These are phyloP conservation scores for Leptopilina clavipes DNA, from an alignment of 1,140 invertebrate species.

Conservation along the genomic window DNA sequence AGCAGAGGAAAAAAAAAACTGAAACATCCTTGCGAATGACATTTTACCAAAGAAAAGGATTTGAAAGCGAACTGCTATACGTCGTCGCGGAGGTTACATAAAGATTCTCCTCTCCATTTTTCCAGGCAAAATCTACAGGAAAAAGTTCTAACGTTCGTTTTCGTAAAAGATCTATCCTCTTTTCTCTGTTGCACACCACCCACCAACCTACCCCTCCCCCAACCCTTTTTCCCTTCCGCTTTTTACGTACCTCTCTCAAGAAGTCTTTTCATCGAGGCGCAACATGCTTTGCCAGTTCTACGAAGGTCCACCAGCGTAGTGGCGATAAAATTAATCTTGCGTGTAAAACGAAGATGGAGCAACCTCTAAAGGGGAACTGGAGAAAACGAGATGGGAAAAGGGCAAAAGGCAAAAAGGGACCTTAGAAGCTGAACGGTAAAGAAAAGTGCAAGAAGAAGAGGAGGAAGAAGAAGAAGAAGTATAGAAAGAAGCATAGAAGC, in stretches of 20 bases:
- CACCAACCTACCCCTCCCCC: too few species aligned
- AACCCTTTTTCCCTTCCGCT: not conserved
- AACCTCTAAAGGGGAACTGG: constrained; percentile 25
- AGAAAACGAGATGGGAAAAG: constrained; percentile 46
- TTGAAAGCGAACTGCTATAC: constrained; percentile 17
- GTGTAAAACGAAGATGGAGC: constrained; percentile 52
- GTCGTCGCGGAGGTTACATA: constrained; percentile 31
- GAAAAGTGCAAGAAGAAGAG: constrained; percentile 14
- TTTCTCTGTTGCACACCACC: not conserved
- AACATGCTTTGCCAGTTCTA: constrained; percentile 33
- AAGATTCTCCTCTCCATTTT: constrained; percentile 30
- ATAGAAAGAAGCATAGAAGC: not conserved
- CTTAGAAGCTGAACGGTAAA: constrained; percentile 43
- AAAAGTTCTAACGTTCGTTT: constrained; percentile 35
- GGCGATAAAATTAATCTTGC: constrained; percentile 60
- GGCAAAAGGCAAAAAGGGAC: constrained; percentile 5
- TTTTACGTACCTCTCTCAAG: not conserved
- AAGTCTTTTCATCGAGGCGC: constrained; percentile 43
- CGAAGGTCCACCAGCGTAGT: constrained; percentile 43
- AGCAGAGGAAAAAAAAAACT: not conserved
- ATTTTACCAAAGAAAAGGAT: constrained; percentile 25
- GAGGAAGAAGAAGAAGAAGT: constrained; percentile 37
- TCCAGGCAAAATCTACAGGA: constrained; percentile 26
- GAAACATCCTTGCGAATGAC: constrained; percentile 29
- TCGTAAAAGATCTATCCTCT: constrained; percentile 33